These are phyloP conservation scores for Ranitomeya variabilis DNA, from an alignment of 2,113 vertebrate genomes.

Conservation along the genomic window DNA sequence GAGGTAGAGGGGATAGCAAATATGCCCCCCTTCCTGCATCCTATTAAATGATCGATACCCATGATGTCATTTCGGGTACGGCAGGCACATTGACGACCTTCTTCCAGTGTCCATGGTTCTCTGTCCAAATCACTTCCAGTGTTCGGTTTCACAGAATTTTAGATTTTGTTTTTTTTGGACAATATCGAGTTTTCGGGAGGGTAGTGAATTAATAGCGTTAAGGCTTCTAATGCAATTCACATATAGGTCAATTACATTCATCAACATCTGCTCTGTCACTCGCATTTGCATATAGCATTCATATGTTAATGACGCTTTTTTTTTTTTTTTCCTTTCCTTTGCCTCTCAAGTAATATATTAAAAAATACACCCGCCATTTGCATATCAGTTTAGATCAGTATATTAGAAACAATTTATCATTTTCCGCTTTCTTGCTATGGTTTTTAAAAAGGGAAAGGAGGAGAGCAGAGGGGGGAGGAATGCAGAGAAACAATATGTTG, in stretches of 20 bases:
- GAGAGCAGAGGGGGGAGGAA: not conserved
- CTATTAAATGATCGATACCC: conserved; percentile 90
- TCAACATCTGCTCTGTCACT: conserved; percentile 99
- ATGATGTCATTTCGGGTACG: conserved; percentile 87
- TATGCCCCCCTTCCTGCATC: conserved; percentile 76
- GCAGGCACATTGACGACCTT: conserved; percentile 80
- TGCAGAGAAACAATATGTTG: conserved; percentile 74
- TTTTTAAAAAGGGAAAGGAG: conserved; percentile 65
- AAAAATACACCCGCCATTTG: conserved; percentile 87
- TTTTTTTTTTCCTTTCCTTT: conserved; percentile 80
- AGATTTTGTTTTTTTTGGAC: conserved; percentile 68
- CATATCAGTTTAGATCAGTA: conserved; percentile 90
- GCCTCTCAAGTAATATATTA: conserved; percentile 87
- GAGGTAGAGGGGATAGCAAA: conserved; percentile 67
- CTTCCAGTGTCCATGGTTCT: conserved; percentile 79
- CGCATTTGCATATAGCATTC: conserved; percentile 99
- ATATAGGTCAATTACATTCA: conserved; percentile 99
- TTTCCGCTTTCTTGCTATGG: conserved; percentile 81
- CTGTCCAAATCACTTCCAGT: conserved; percentile 81
- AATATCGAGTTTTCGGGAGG: conserved; percentile 81
- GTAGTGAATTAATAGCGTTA: conserved; percentile 92
- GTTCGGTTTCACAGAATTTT: conserved; percentile 80
- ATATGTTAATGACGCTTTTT: conserved; percentile 99
- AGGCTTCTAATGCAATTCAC: conserved; percentile 99
- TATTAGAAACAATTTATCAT: conserved; percentile 92